Conservation (phyloP, 2,113 vertebrate species). For the Tyrannus savana region DNA sequence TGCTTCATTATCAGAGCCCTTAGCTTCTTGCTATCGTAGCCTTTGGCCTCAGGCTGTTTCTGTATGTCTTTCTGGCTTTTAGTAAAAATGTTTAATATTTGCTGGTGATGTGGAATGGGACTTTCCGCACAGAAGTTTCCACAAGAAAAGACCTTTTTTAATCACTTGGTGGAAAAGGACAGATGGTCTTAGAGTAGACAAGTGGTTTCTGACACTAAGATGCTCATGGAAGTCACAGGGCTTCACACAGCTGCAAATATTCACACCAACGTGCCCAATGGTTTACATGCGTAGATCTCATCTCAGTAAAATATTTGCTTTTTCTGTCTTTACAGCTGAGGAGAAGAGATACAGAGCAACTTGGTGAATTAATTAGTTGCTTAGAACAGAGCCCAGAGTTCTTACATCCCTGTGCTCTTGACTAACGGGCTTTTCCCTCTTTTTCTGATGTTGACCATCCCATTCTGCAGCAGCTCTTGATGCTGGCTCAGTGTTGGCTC, state of each 20-base stretch:
- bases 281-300: accelerated
- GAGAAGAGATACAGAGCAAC: not conserved
- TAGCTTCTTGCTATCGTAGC: not conserved
- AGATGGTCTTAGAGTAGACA: not conserved
- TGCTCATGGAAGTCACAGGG: not conserved
- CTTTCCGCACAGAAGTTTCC: not conserved
- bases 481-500: not conserved
- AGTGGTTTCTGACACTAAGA: not conserved
- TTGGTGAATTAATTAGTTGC: not conserved
- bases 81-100: not conserved
- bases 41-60: not conserved
- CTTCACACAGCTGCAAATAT: not conserved
- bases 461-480: not conserved
- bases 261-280: not conserved
- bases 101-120: not conserved
- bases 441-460: not conserved
- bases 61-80: not conserved
- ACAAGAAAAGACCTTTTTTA: not conserved
- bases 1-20: not conserved
- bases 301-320: not conserved
- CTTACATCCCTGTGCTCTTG: not conserved
- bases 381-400: not conserved
- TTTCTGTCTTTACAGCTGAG: not conserved
- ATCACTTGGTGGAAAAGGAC: not conserved
- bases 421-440: not conserved